Percentiles rank a stretch among this genome's conserved stretches.
Conservation (phyloP, 2,797 vertebrate genomes). For the Crenuchus spilurus region DNA sequence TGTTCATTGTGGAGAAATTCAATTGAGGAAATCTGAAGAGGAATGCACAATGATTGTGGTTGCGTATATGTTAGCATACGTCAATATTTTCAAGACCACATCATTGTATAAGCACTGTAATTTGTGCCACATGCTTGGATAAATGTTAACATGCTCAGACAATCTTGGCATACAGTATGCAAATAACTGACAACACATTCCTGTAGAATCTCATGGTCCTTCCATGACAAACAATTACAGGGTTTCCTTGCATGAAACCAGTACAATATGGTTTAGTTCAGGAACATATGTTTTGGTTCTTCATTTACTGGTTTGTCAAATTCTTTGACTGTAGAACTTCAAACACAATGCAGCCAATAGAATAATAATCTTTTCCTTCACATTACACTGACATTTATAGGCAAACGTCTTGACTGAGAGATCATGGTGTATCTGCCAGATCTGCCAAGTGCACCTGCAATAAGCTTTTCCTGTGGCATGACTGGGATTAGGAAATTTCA, state of each 20-base stretch:
- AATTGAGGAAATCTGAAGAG: background rate
- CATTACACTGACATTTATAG: too few species aligned
- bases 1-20: background rate
- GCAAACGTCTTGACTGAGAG: background rate
- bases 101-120: slow-evolving; percentile 29
- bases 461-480: background rate
- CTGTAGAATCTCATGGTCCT: background rate
- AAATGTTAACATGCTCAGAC: slow-evolving; percentile 38
- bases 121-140: slow-evolving; percentile 43
- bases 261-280: background rate
- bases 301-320: too few species aligned
- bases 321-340: slow-evolving; percentile 20
- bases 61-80: slow-evolving; percentile 17
- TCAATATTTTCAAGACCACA: slow-evolving; percentile 32
- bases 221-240: slow-evolving; percentile 1
- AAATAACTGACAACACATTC: background rate
- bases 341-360: slow-evolving; percentile 7
- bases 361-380: background rate
- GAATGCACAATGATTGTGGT: slow-evolving; percentile 13
- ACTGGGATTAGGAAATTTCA: background rate
- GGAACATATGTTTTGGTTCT: too few species aligned
- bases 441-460: background rate
- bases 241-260: background rate
- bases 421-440: background rate
- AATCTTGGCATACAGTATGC: slow-evolving; percentile 26